Evolutionary conservation across 2,888 invertebrate genomes (phyloP).

Genomic region (Epistrophella euchroma): DNA sequence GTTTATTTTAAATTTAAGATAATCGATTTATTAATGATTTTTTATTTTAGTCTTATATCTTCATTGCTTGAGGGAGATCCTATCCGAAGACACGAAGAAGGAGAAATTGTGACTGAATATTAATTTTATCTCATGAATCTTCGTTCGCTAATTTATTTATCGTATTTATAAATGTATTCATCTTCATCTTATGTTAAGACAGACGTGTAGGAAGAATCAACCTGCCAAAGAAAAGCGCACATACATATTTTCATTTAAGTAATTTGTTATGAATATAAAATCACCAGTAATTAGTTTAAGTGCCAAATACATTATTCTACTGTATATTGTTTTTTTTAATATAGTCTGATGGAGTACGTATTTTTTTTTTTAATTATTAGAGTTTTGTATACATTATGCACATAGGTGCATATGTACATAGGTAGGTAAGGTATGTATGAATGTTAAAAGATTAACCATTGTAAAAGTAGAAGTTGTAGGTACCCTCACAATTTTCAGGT

Average conservation of each 20-base stretch:
- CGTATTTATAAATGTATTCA: conserved; percentile 3
- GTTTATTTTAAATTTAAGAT: conserved; percentile 77
- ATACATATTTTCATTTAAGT: conserved; percentile 16
- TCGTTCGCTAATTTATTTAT: conserved; percentile 9
- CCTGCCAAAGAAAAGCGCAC: conserved; percentile 33
- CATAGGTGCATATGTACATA: neutral
- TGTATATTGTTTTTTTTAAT: neutral
- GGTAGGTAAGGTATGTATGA: neutral
- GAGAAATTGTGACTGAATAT: conserved; percentile 84
- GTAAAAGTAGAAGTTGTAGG: too few relatives aligned
- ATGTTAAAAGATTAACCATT: neutral
- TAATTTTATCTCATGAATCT: conserved; percentile 18
- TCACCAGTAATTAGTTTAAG: conserved; percentile 12
- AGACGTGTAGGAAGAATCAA: conserved; percentile 8
- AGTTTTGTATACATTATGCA: too few relatives aligned
- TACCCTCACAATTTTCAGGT: neutral
- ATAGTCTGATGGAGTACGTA: neutral
- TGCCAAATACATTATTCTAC: conserved; percentile 30
- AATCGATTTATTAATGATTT: neutral
- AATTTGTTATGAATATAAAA: conserved; percentile 6
- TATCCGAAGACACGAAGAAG: conserved; percentile 88
- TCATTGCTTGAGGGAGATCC: conserved; percentile 92
- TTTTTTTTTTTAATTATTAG: too few relatives aligned
- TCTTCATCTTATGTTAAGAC: neutral
- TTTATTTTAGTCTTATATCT: conserved; percentile 88